Evolutionary conservation across 2,888 invertebrate genomes (phyloP).

Genomic region (Drosophila kuntzei): DNA sequence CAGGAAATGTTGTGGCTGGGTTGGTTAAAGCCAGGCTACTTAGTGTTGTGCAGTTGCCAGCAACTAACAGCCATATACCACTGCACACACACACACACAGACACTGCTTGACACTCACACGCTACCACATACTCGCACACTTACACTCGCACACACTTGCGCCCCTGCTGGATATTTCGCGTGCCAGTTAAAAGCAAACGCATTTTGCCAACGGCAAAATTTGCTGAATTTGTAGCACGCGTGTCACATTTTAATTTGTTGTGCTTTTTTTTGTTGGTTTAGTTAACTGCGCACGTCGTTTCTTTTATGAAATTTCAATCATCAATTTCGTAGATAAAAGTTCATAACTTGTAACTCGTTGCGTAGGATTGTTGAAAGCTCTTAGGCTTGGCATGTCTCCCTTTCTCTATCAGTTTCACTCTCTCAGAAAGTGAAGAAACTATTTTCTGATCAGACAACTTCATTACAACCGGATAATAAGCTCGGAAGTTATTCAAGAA

Average conservation of each 20-base stretch:
- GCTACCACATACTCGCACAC: neutral
- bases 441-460: too few relatives aligned
- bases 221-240: slow-evolving; percentile 9
- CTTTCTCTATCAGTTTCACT: too few relatives aligned
- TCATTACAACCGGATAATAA: too few relatives aligned
- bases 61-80: slow-evolving; percentile 36
- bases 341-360: neutral
- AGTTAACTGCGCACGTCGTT: slow-evolving; percentile 47
- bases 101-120: neutral
- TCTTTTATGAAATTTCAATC: slow-evolving; percentile 57
- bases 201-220: slow-evolving; percentile 31
- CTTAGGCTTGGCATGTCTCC: too few relatives aligned
- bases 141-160: slow-evolving; percentile 7
- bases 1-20: slow-evolving; percentile 47
- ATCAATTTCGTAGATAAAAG: neutral
- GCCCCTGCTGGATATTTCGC: slow-evolving; percentile 26
- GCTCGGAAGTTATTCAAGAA: too few relatives aligned
- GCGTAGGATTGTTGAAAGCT: neutral
- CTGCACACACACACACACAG: slow-evolving; percentile 12
- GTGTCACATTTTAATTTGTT: slow-evolving; percentile 13
- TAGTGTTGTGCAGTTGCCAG: slow-evolving; percentile 40
- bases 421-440: too few relatives aligned
- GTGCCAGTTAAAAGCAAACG: slow-evolving; percentile 38
- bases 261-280: neutral
- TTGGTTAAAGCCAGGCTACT: slow-evolving; percentile 46